These are phyloP conservation scores for Crotalus helleri DNA, from an alignment of 2,113 vertebrate species.

Conservation along the genomic window DNA sequence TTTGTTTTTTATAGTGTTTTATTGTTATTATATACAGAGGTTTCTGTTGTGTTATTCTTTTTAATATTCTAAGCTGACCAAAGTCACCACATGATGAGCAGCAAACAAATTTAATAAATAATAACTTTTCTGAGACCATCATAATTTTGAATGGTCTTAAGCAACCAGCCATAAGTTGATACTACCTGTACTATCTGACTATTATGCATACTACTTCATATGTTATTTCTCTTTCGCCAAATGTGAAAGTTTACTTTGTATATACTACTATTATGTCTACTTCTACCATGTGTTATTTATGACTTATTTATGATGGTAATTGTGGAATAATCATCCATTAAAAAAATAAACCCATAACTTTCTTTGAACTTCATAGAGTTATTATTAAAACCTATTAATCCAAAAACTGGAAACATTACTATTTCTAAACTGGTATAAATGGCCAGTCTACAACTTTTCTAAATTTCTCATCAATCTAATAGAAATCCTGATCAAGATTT, in stretches of 20 bases:
- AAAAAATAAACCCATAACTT: background rate
- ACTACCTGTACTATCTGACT: background rate
- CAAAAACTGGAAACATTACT: background rate
- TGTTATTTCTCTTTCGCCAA: background rate
- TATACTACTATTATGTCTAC: background rate
- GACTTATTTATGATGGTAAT: background rate
- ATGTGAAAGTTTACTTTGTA: background rate
- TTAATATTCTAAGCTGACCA: background rate
- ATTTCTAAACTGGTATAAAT: background rate
- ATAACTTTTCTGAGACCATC: background rate
- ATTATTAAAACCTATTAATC: background rate
- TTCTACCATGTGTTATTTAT: background rate
- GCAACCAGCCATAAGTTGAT: background rate
- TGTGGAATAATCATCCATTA: background rate
- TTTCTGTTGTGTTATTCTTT: background rate
- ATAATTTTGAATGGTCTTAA: too few species aligned
- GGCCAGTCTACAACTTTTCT: background rate
- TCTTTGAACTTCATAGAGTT: background rate
- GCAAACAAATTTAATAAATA: background rate
- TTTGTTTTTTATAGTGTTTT: background rate
- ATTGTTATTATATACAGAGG: background rate
- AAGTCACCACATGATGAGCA: background rate
- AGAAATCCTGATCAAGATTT: background rate
- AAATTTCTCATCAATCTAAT: background rate
- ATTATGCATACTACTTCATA: background rate